These are phyloP conservation scores for Caretta caretta DNA, from an alignment of 2,113 vertebrate genomes.

Conservation along the genomic window DNA sequence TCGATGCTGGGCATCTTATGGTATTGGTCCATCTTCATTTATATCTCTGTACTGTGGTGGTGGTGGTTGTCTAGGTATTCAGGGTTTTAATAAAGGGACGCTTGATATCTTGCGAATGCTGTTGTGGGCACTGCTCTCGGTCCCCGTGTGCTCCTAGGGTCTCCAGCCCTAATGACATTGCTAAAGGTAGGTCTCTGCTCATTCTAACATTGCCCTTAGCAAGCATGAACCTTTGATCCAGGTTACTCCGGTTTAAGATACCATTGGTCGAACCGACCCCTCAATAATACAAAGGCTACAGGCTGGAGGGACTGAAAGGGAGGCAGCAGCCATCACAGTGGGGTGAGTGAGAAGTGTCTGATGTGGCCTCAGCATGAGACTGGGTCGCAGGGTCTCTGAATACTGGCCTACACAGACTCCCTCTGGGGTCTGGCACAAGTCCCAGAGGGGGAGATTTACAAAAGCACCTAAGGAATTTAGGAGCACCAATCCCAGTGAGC, in stretches of 20 bases:
- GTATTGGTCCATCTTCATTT: no score
- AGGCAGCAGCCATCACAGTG: background rate
- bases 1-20: no score
- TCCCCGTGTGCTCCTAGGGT: background rate
- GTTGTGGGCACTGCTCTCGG: background rate
- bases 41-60: no score
- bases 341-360: rapidly evolving
- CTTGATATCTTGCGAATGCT: background rate
- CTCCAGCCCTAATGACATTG: background rate
- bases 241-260: background rate
- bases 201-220: background rate
- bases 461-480: background rate
- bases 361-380: background rate
- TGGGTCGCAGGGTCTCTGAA: background rate
- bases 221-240: background rate
- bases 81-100: background rate
- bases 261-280: background rate
- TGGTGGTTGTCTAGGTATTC: background rate
- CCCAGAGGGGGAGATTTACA: background rate
- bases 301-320: background rate
- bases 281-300: background rate
- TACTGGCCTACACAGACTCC: background rate
- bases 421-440: background rate
- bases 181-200: no score
- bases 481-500: background rate